Conservation (phyloP, 2,797 vertebrate genomes). For the Poecilia wingei region DNA sequence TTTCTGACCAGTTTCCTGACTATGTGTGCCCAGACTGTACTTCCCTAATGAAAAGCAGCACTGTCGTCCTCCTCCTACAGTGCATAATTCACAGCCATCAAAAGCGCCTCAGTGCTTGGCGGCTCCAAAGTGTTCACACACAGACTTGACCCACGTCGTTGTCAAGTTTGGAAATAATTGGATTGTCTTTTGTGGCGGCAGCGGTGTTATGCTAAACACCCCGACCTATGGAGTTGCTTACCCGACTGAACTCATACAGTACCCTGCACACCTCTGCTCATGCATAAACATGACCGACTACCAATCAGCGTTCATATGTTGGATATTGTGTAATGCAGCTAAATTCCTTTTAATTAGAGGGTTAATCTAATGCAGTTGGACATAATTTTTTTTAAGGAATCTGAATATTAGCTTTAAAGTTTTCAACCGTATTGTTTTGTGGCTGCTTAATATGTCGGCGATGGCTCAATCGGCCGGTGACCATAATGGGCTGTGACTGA, state of each 20-base stretch:
- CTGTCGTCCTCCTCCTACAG: conserved; percentile 69
- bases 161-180: conserved; percentile 68
- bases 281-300: background rate
- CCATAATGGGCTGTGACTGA: background rate
- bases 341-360: background rate
- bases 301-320: background rate
- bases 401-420: background rate
- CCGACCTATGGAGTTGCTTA: background rate
- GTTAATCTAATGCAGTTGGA: background rate
- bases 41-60: conserved; percentile 80
- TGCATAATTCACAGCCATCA: conserved; percentile 72
- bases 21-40: conserved; percentile 52
- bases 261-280: background rate
- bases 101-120: conserved; percentile 77
- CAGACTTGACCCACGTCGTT: conserved; percentile 55
- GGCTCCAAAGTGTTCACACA: conserved; percentile 43
- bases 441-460: background rate
- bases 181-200: conserved; percentile 53
- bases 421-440: background rate
- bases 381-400: background rate
- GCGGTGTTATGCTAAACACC: conserved; percentile 40
- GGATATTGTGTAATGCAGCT: background rate
- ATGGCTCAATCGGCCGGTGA: background rate
- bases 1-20: conserved; percentile 39
- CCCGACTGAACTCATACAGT: background rate